Evolutionary conservation across 2,797 vertebrate genomes (phyloP).

Genomic region (Galaxias olidus): DNA sequence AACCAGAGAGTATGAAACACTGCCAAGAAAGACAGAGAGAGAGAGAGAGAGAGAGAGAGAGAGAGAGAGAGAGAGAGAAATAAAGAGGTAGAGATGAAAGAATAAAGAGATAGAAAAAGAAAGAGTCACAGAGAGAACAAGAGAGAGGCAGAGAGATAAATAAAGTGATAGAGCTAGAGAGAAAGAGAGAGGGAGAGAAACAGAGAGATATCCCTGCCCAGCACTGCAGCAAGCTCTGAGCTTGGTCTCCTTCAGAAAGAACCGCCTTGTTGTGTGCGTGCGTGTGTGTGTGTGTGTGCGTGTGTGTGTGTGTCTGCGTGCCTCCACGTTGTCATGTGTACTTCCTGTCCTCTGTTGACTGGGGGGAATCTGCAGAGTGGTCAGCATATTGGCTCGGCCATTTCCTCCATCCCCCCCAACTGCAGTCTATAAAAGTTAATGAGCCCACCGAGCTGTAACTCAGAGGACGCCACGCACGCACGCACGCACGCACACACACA

Average conservation of each 20-base stretch:
- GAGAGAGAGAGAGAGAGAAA: slow-evolving; percentile 11
- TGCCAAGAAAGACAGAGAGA: background rate
- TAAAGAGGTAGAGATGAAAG: background rate
- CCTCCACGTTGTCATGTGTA: slow-evolving; percentile 12
- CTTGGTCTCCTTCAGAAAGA: too few relatives aligned
- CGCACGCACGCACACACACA: slow-evolving; percentile 17
- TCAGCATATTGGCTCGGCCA: slow-evolving; percentile 60
- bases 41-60: background rate
- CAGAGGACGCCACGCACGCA: slow-evolving; percentile 4
- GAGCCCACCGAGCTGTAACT: slow-evolving; percentile 38
- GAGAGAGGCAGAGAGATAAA: background rate
- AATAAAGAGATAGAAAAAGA: background rate
- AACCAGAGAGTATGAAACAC: background rate
- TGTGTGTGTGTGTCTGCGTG: slow-evolving; percentile 13
- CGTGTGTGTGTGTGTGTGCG: too few relatives aligned
- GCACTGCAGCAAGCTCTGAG: too few relatives aligned
- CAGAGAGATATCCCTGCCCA: background rate
- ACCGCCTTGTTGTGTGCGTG: too few relatives aligned
- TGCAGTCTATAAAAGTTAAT: slow-evolving; percentile 69
- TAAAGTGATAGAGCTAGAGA: background rate
- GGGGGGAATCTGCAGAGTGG: slow-evolving; percentile 24
- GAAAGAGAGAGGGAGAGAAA: slow-evolving; percentile 19
- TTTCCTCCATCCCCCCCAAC: slow-evolving; percentile 39
- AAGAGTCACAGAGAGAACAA: background rate
- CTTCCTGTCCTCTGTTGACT: slow-evolving; percentile 20